Percentiles rank a stretch among this genome's conserved stretches.
These are phyloP conservation scores for Erebia epiphron DNA, from an alignment of 2,888 invertebrate species.

Conservation along the genomic window DNA sequence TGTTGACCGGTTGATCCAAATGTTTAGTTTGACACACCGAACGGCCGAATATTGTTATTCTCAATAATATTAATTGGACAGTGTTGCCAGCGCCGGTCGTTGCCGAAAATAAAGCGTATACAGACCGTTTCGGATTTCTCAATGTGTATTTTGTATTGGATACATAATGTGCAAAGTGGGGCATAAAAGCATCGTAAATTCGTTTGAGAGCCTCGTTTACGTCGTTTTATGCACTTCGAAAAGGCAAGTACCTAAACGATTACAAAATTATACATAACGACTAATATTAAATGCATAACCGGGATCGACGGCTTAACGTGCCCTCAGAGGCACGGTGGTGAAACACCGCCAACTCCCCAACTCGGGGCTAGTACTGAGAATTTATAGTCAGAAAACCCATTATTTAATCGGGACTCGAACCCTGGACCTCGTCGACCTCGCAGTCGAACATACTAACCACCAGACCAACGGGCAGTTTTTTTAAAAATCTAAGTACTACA, in stretches of 20 bases:
- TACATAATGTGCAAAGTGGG: conserved; percentile 20
- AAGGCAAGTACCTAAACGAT: neutral
- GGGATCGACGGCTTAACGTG: too few relatives aligned
- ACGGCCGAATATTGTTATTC: conserved; percentile 32
- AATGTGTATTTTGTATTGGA: conserved; percentile 25
- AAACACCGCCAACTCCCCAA: too few relatives aligned
- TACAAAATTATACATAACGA: neutral
- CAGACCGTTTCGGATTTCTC: conserved; percentile 37
- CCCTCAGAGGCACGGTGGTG: too few relatives aligned
- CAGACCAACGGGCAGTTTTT: too few relatives aligned
- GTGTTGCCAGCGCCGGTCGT: conserved; percentile 25
- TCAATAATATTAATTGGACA: conserved; percentile 34
- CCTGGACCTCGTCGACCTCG: too few relatives aligned
- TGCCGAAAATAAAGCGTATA: conserved; percentile 34
- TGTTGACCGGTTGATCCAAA: conserved; percentile 11
- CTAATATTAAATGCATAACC: too few relatives aligned
- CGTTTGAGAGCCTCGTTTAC: conserved; percentile 10
- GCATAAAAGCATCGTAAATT: conserved; percentile 23
- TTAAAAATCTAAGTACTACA: too few relatives aligned
- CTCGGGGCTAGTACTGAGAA: too few relatives aligned
- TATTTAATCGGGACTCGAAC: too few relatives aligned
- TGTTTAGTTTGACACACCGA: conserved; percentile 15
- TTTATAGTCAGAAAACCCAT: too few relatives aligned
- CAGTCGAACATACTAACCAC: too few relatives aligned
- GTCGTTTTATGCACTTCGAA: conserved; percentile 14